Conservation (phyloP, 2,113 vertebrate species). For the Vimba vimba region DNA sequence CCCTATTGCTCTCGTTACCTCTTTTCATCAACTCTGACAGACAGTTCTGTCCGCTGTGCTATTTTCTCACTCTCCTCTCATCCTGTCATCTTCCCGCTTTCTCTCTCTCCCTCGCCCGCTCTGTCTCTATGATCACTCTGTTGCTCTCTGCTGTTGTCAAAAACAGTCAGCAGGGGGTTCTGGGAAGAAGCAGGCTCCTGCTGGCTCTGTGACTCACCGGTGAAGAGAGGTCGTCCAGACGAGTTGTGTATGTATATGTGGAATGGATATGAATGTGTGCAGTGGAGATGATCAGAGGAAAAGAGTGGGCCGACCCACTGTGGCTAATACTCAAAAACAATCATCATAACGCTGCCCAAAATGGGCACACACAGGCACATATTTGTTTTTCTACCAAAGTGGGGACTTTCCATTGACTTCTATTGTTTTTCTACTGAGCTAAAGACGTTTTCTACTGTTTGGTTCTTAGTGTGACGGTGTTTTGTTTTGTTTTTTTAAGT, state of each 20-base stretch:
- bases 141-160: conserved; percentile 48
- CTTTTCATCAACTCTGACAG: conserved; percentile 59
- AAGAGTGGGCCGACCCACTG: not conserved
- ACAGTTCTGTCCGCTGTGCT: conserved; percentile 50
- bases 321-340: conserved; percentile 46
- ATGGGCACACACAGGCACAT: conserved; percentile 45
- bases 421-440: not conserved
- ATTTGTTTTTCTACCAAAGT: not conserved
- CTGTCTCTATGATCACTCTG: conserved; percentile 40
- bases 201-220: conserved; percentile 42
- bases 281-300: conserved; percentile 13
- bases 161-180: conserved; percentile 57
- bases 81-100: conserved; percentile 11
- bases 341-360: conserved; percentile 30
- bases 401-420: not conserved
- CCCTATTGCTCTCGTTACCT: not conserved
- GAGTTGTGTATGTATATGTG: conserved; percentile 10
- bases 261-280: conserved; percentile 27
- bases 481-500: no score
- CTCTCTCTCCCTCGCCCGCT: not conserved
- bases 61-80: conserved; percentile 50
- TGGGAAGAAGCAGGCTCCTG: conserved; percentile 44
- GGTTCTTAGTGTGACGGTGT: not conserved
- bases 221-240: conserved; percentile 57
- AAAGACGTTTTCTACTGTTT: not conserved